Evolutionary conservation across 2,797 vertebrate genomes (phyloP).

Genomic region (Mycteria americana): DNA sequence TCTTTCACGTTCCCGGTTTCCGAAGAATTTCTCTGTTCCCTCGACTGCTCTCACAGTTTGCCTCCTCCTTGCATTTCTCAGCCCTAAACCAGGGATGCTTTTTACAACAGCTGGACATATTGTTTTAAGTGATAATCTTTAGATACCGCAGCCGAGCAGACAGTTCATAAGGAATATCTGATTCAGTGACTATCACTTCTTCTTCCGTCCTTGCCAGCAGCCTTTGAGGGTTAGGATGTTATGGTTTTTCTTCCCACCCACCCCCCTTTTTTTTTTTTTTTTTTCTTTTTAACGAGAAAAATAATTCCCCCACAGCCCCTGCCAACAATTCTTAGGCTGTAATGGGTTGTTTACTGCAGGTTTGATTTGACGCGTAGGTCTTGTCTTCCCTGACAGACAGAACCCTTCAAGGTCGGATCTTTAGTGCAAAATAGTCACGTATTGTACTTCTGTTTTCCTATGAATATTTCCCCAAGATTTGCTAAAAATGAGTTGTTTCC

Average conservation of each 20-base stretch:
- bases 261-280: too few relatives aligned
- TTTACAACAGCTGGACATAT: slow-evolving; percentile 52
- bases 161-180: slow-evolving; percentile 59
- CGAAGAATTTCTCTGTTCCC: background rate
- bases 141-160: slow-evolving; percentile 44
- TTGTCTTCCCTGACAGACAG: background rate
- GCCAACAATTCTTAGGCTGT: background rate
- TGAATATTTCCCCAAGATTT: background rate
- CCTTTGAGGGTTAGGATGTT: slow-evolving; percentile 11
- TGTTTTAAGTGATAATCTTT: slow-evolving; percentile 68
- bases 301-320: background rate
- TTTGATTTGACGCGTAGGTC: background rate
- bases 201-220: background rate
- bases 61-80: background rate
- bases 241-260: background rate
- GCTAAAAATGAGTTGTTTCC: slow-evolving; percentile 24
- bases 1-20: background rate
- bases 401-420: background rate
- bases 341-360: slow-evolving; percentile 37
- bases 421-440: background rate
- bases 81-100: background rate
- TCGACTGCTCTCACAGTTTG: slow-evolving; percentile 23
- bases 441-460: background rate
- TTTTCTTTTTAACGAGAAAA: background rate
- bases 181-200: slow-evolving; percentile 43